These are phyloP conservation scores for Sminthurides bifidus DNA, from an alignment of 1,140 invertebrate species.

Conservation along the genomic window DNA sequence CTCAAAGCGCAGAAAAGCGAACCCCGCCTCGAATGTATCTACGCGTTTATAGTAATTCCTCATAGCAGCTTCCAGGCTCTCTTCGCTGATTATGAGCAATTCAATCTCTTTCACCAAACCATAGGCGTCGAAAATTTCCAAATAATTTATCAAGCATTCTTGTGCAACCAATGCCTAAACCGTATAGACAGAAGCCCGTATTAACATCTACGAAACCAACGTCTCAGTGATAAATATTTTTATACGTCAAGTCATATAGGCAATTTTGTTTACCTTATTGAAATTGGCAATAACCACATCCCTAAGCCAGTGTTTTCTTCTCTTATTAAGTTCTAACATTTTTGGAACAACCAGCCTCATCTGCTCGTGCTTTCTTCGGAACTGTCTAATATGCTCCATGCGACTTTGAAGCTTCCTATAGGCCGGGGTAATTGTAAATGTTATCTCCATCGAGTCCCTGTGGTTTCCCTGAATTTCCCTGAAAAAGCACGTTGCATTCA, in stretches of 20 bases:
- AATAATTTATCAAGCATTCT: too few relatives aligned
- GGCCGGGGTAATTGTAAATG: conserved; percentile 85
- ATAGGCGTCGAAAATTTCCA: conserved; percentile 27
- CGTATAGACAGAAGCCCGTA: too few relatives aligned
- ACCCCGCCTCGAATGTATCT: conserved; percentile 90
- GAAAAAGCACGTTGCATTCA: conserved; percentile 15
- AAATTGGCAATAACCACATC: conserved; percentile 33
- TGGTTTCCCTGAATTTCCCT: conserved; percentile 92
- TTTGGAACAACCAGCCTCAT: conserved; percentile 89
- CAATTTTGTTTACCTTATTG: conserved; percentile 20
- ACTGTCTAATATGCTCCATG: conserved; percentile 94
- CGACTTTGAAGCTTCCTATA: conserved; percentile 90
- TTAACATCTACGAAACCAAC: too few relatives aligned
- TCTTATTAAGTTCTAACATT: conserved; percentile 61
- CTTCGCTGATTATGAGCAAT: conserved; percentile 90
- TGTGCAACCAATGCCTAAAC: too few relatives aligned
- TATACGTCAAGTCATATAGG: too few relatives aligned
- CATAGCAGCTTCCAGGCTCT: conserved; percentile 92
- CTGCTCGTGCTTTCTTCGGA: conserved; percentile 94
- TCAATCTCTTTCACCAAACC: conserved; percentile 26
- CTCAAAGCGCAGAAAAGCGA: conserved; percentile 86
- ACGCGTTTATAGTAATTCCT: conserved; percentile 90
- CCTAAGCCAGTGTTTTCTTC: too few relatives aligned
- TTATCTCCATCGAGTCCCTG: conserved; percentile 93
- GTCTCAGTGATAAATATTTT: too few relatives aligned